Conservation (phyloP, 1,140 invertebrate species). For the Arctopsyche grandis region DNA sequence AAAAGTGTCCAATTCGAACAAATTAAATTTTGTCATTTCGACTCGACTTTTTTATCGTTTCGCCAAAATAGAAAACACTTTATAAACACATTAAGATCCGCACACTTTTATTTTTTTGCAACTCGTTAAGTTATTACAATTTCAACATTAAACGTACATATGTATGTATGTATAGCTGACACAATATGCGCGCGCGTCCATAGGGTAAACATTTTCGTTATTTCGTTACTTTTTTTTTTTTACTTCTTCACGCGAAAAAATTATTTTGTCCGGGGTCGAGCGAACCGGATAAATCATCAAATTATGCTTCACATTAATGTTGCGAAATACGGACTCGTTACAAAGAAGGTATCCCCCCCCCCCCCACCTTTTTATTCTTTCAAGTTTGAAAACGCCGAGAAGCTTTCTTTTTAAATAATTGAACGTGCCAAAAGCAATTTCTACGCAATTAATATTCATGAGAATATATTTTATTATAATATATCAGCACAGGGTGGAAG, state of each 20-base stretch:
- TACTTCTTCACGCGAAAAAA: neutral
- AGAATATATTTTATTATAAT: neutral
- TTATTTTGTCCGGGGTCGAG: neutral
- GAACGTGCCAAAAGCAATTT: neutral
- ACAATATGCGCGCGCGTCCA: neutral
- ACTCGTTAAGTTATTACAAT: neutral
- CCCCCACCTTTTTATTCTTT: neutral
- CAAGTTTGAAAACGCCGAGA: neutral
- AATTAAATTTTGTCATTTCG: neutral
- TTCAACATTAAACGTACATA: too few species aligned
- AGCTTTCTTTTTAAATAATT: slow-evolving; percentile 8
- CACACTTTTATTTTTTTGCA: neutral
- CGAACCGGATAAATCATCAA: slow-evolving; percentile 34
- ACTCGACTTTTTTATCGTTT: neutral
- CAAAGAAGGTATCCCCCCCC: slow-evolving; percentile 2
- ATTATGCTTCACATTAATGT: slow-evolving; percentile 26
- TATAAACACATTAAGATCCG: neutral
- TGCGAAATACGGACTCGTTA: slow-evolving; percentile 21
- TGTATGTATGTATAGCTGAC: too few species aligned
- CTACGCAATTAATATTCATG: slow-evolving; percentile 3
- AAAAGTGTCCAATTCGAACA: too few species aligned
- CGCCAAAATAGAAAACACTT: neutral
- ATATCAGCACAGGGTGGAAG: too few species aligned
- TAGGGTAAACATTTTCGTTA: neutral
- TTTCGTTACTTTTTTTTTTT: too few species aligned